A percentile compares a stretch with the other conserved stretches of the same genome.
These are phyloP conservation scores for Suricata suricatta DNA, from an alignment of 2,113 vertebrate species.

Conservation along the genomic window DNA sequence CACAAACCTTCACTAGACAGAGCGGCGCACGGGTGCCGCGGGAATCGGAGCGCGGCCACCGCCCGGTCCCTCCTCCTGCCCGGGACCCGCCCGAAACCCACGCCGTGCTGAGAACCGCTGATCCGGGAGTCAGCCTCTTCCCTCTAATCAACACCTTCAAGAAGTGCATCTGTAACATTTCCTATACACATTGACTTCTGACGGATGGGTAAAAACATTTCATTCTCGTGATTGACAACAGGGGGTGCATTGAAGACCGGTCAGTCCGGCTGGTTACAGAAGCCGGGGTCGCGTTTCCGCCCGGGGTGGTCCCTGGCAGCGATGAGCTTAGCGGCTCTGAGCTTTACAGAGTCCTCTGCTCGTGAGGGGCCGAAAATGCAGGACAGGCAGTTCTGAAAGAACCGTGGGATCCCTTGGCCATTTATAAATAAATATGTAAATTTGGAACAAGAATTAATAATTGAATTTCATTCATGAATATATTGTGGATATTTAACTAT, in stretches of 20 bases:
- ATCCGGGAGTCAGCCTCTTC: not conserved
- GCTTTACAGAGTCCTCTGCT: accelerated
- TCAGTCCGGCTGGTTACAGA: not conserved
- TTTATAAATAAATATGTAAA: not conserved
- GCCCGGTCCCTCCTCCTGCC: not conserved
- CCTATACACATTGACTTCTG: not conserved
- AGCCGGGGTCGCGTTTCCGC: not conserved
- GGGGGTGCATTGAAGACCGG: not conserved
- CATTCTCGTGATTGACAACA: not conserved
- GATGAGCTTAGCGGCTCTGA: not conserved
- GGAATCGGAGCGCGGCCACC: accelerated
- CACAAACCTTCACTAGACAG: accelerated
- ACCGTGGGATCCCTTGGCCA: not conserved
- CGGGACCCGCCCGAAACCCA: not conserved
- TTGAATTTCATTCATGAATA: not conserved
- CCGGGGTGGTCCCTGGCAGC: not conserved
- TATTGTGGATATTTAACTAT: constrained; percentile 59
- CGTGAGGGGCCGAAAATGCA: not conserved
- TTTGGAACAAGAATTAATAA: not conserved
- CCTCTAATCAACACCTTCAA: not conserved
- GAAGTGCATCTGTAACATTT: not conserved
- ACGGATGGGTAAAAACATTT: not conserved
- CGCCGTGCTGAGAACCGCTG: not conserved
- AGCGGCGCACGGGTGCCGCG: not conserved
- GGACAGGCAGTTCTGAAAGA: not conserved